These are phyloP conservation scores for Contarinia nasturtii DNA, from an alignment of 1,140 invertebrate genomes.

Conservation along the genomic window DNA sequence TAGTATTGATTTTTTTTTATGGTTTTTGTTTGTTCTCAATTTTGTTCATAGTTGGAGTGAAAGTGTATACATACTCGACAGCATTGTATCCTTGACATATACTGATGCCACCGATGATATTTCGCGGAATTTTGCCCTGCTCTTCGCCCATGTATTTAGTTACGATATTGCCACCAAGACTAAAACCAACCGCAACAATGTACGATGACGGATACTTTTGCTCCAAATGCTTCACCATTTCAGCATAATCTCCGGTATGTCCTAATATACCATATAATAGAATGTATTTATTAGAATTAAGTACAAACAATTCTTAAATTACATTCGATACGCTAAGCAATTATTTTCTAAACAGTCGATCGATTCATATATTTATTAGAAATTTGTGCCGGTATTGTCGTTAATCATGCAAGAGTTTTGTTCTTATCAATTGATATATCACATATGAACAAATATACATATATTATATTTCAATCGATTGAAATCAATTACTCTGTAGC, in stretches of 20 bases:
- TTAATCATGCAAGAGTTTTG: not conserved
- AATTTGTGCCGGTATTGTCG: not conserved
- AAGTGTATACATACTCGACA: constrained; percentile 43
- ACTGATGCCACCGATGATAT: constrained; percentile 70
- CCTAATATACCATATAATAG: constrained; percentile 30
- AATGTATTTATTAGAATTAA: constrained; percentile 3
- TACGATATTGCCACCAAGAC: constrained; percentile 74
- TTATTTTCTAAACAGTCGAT: too few species aligned
- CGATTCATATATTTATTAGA: too few species aligned
- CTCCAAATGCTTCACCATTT: constrained; percentile 55
- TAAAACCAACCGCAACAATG: constrained; percentile 73
- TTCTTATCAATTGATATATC: not conserved
- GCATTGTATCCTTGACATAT: constrained; percentile 86
- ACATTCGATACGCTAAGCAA: too few species aligned
- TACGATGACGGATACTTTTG: constrained; percentile 53
- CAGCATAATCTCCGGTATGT: constrained; percentile 64
- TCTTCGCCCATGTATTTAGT: constrained; percentile 75
- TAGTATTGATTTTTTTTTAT: not conserved
- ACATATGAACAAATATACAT: not conserved
- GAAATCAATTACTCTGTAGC: not conserved
- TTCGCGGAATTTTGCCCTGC: constrained; percentile 33
- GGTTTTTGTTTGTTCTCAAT: too few species aligned
- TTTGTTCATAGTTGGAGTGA: not conserved
- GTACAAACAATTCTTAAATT: constrained; percentile 2
- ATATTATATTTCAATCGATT: not conserved